A percentile compares a stretch with the other conserved stretches of the same genome.
Evolutionary conservation across 2,888 invertebrate species (phyloP).

Genomic region (Eilema caniola): DNA sequence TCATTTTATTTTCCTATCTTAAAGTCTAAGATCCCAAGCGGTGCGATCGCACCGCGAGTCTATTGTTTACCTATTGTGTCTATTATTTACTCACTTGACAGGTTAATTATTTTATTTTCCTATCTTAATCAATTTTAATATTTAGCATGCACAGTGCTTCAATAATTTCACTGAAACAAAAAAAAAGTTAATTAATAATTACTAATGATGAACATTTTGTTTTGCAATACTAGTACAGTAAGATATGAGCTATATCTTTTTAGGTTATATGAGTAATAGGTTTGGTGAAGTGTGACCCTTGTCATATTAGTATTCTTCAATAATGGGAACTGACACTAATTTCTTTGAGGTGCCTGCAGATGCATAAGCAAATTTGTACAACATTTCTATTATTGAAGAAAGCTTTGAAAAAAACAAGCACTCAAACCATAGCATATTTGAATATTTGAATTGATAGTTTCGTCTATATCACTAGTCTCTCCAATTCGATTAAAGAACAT

Average conservation of each 20-base stretch:
- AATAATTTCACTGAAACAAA: too few species aligned
- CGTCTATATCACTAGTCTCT: background rate
- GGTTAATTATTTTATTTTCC: too few species aligned
- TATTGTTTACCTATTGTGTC: too few species aligned
- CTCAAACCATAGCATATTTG: background rate
- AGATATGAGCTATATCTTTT: background rate
- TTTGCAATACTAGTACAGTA: too few species aligned
- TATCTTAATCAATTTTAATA: too few species aligned
- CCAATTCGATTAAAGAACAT: background rate
- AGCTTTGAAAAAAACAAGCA: background rate
- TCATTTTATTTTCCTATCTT: too few species aligned
- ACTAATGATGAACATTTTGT: too few species aligned
- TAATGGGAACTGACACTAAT: background rate
- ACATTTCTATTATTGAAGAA: background rate
- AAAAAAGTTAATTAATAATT: too few species aligned
- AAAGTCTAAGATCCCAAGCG: too few species aligned
- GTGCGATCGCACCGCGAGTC: too few species aligned
- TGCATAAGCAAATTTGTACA: background rate
- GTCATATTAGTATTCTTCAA: background rate
- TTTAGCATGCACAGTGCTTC: too few species aligned
- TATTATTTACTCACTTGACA: too few species aligned
- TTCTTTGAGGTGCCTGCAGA: background rate
- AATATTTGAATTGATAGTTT: background rate
- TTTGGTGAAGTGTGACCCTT: background rate
- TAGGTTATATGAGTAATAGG: background rate